A percentile compares a stretch with the other conserved stretches of the same genome.
phyloP scores from a whole-genome alignment of 2,888 invertebrate species.

The Apodemia duryi region DNA sequence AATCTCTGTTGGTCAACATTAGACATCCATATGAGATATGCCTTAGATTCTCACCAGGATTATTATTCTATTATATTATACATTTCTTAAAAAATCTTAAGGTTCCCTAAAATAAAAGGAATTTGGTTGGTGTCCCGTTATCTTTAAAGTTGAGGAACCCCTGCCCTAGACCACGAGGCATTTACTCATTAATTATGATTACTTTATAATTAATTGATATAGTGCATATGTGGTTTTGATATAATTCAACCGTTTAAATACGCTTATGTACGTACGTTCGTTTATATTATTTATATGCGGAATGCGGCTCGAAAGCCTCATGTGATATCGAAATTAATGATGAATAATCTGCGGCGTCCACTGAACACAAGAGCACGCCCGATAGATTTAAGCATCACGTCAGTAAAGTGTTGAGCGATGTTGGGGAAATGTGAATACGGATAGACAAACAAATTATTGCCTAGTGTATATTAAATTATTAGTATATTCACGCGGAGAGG shows the following conservation, averaged over 20 bases:
- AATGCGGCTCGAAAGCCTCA: slow-evolving; percentile 19
- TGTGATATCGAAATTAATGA: slow-evolving; percentile 25
- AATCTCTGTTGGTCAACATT: too few relatives aligned
- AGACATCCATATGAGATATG: too few relatives aligned
- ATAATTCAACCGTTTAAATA: neutral
- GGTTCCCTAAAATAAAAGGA: too few relatives aligned
- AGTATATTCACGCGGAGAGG: too few relatives aligned
- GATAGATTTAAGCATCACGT: slow-evolving; percentile 13
- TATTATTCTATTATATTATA: too few relatives aligned
- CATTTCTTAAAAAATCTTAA: too few relatives aligned
- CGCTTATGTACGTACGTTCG: neutral
- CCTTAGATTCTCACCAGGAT: too few relatives aligned
- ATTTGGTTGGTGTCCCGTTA: too few relatives aligned
- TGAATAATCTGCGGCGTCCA: slow-evolving; percentile 27
- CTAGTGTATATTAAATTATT: neutral
- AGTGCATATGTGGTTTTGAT: neutral
- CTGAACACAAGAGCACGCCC: slow-evolving; percentile 22
- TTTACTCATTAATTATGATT: neutral
- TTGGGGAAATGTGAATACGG: neutral
- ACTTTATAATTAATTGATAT: neutral
- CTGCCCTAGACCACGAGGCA: too few relatives aligned
- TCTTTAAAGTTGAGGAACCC: too few relatives aligned
- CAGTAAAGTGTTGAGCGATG: neutral
- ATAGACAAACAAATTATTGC: neutral
- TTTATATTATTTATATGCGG: slow-evolving; percentile 6